A percentile compares a stretch with the other conserved stretches of the same genome.
These are phyloP conservation scores for Chinchilla lanigera DNA, from an alignment of 2,113 vertebrate genomes.

Conservation along the genomic window DNA sequence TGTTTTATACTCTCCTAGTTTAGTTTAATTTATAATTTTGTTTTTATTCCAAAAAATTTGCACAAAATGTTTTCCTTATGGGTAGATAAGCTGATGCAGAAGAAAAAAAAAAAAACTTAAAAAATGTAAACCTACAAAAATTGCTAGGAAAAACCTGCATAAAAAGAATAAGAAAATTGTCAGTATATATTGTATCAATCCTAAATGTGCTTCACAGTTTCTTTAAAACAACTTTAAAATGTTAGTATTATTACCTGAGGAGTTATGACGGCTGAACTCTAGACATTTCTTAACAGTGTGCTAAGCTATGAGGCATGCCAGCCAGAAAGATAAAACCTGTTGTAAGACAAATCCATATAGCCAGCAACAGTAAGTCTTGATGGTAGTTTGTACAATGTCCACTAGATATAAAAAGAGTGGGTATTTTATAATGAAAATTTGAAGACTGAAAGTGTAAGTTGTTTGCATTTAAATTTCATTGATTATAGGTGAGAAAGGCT, in stretches of 20 bases:
- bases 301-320: neutral
- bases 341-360: neutral
- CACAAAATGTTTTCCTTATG: neutral
- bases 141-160: neutral
- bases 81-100: neutral
- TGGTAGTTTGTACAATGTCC: neutral
- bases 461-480: neutral
- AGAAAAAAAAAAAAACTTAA: neutral
- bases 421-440: neutral
- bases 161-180: neutral
- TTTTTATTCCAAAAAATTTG: conserved; percentile 4
- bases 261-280: neutral
- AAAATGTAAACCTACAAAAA: neutral
- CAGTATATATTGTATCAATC: neutral
- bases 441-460: neutral
- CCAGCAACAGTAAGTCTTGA: neutral
- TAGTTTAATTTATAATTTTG: neutral
- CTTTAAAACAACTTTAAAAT: neutral
- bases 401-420: neutral
- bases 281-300: neutral
- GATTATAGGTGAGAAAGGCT: neutral
- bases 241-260: neutral
- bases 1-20: neutral
- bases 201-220: neutral
- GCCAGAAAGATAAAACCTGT: neutral